phyloP scores from a whole-genome alignment of 2,888 invertebrate genomes.

The Dascillus cervinus region DNA sequence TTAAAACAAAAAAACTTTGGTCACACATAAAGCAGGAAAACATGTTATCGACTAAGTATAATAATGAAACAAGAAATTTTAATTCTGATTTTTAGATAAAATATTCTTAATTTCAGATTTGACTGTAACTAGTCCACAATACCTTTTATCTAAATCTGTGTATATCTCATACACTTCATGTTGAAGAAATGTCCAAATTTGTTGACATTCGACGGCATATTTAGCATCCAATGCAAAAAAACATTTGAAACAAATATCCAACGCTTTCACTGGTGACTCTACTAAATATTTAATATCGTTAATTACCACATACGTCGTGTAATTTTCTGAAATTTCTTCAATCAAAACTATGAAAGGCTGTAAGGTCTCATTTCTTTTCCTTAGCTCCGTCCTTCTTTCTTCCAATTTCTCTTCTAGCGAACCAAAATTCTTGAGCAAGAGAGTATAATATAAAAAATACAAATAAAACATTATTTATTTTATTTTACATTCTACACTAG shows the following conservation, averaged over 20 bases:
- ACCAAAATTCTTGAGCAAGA: not conserved
- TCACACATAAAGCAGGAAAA: no score
- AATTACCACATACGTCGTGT: not conserved
- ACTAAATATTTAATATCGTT: not conserved
- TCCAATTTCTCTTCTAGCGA: constrained; percentile 1
- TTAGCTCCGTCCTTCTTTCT: not conserved
- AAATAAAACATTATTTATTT: no score
- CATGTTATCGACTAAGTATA: no score
- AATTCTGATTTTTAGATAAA: no score
- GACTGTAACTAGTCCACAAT: no score
- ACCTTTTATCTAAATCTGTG: not conserved
- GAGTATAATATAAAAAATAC: not conserved
- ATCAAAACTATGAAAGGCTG: not conserved
- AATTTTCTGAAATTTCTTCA: not conserved
- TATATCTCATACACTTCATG: not conserved
- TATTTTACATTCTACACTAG: no score
- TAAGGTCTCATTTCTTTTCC: not conserved
- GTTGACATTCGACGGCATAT: not conserved
- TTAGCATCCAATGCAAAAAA: constrained; percentile 1
- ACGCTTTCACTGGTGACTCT: not conserved
- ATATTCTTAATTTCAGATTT: no score
- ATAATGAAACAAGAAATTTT: no score
- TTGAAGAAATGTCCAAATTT: not conserved
- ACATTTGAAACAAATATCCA: not conserved
- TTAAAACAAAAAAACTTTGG: no score